A percentile compares a stretch with the other conserved stretches of the same genome.
phyloP scores from a whole-genome alignment of 2,797 vertebrate genomes.

The Ctenopoma multispine region DNA sequence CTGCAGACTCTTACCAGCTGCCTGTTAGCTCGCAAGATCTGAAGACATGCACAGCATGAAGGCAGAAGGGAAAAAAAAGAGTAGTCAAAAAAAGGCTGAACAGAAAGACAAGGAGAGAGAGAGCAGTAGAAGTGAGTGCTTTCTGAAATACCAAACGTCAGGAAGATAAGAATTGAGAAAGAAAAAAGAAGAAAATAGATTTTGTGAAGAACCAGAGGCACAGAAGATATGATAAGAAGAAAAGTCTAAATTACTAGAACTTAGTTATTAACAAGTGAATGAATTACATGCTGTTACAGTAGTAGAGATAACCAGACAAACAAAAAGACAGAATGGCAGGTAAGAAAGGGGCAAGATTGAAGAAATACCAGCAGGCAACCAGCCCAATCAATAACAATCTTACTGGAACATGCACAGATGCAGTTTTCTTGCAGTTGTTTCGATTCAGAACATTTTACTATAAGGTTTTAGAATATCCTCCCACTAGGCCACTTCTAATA shows the following conservation, averaged over 20 bases:
- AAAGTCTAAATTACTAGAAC: constrained; percentile 2
- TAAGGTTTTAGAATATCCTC: background rate
- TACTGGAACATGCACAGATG: constrained; percentile 7
- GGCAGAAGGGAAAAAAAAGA: constrained; percentile 72
- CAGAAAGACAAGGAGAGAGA: constrained; percentile 55
- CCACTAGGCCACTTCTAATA: background rate
- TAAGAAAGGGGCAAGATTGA: constrained; percentile 26
- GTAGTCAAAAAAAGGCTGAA: constrained; percentile 70
- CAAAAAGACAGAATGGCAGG: constrained; percentile 35
- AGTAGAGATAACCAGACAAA: constrained; percentile 36
- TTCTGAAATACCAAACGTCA: constrained; percentile 48
- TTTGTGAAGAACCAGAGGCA: constrained; percentile 8
- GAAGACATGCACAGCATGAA: constrained; percentile 90
- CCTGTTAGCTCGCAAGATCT: constrained; percentile 95
- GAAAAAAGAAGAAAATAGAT: constrained; percentile 16
- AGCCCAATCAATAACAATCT: constrained; percentile 21
- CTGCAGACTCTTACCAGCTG: constrained; percentile 90
- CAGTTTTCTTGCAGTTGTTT: background rate
- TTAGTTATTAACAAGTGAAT: constrained; percentile 19
- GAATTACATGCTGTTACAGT: constrained; percentile 22
- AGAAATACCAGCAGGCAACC: constrained; percentile 27
- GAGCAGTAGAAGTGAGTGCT: constrained; percentile 57
- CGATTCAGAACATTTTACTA: constrained; percentile 7
- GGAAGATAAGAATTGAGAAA: constrained; percentile 41
- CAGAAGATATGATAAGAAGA: constrained; percentile 12